Conservation (phyloP, 2,113 vertebrate genomes). For the Parotia lawesii region DNA sequence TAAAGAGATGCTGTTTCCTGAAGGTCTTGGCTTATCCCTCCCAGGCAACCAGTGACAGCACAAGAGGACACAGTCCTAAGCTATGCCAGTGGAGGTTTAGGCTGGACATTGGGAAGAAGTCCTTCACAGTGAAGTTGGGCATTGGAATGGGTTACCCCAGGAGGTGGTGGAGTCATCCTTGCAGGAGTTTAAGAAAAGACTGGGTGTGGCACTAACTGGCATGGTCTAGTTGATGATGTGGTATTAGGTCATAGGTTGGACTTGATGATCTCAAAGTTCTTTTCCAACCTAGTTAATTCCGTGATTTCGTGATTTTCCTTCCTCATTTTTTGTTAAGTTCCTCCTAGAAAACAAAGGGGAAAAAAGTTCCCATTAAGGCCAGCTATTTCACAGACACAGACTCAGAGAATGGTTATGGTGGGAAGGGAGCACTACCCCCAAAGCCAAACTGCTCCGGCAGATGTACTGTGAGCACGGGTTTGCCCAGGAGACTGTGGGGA, state of each 20-base stretch:
- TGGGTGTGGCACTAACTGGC: not conserved
- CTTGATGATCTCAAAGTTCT: not conserved
- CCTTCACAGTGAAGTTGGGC: not conserved
- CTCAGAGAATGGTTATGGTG: not conserved
- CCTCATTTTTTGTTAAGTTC: not conserved
- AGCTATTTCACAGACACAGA: not conserved
- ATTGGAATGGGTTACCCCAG: not conserved
- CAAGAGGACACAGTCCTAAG: not conserved
- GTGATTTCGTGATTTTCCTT: not conserved
- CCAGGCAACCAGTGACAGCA: not conserved
- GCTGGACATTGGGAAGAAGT: not conserved
- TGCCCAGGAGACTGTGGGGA: not conserved
- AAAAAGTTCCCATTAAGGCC: not conserved
- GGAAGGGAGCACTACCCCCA: not conserved
- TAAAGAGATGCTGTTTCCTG: not conserved
- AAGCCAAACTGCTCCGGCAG: not conserved
- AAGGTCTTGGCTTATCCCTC: not conserved
- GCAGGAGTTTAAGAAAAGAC: not conserved
- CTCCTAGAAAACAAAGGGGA: not conserved
- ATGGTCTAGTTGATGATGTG: not conserved
- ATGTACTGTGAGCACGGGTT: not conserved
- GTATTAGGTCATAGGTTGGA: not conserved
- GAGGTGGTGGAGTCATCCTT: not conserved
- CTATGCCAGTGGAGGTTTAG: not conserved
- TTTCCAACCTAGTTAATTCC: not conserved